Base-by-base conservation (phyloP, 2,888 invertebrate genomes). In the Schizotus pectinicornis region DNA sequence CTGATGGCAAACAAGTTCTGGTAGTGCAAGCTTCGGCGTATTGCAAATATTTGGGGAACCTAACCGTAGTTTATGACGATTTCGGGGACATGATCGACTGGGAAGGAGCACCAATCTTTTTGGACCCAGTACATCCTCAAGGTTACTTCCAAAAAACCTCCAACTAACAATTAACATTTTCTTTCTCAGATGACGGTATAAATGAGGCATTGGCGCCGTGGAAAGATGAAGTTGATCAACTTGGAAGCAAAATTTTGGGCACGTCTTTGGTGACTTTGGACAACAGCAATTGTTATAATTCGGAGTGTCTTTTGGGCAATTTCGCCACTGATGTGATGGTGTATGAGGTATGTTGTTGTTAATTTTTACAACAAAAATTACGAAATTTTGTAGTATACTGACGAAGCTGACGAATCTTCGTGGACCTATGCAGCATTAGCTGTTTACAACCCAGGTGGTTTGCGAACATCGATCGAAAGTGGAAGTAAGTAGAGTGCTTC, bases 41-140 rank as follows among this genome's bases (percentile, higher is more conserved):
- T 78, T 86, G 88, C 1, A 86, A 87, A 71, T 94, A 93, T 74
- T 80, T 94, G 39, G 94, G 94, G 8, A 85, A 88, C 73, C 81
- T 95, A 46, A 86, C 87, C 31, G 82, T 94, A 1, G 84, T 79
- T 67, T 90, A 93, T 72, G 85, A 94, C 74, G 80, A 83, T 0
- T 69, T 80, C 0, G 93, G 92, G 3, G 83, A 86, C 59, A 80
- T 92, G 1, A 76, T 81, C 6, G 70, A 78, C 5, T 92, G 87
- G 84, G 51, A 54, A 8, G 94, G 94, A 0, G 83, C 86, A 52
- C 92, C 92, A 0, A 85, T 91, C 58, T 88, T 85, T 65, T 76
- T 92, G 70, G 85, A 86, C 34, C 72, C 78, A 0, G 82, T 83
- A 38, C 82, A 37, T 33, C 38, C 55, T 11, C 52, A 55, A 58